Evolutionary conservation across 2,888 invertebrate genomes (phyloP).

Genomic region (Eristalis arbustorum): DNA sequence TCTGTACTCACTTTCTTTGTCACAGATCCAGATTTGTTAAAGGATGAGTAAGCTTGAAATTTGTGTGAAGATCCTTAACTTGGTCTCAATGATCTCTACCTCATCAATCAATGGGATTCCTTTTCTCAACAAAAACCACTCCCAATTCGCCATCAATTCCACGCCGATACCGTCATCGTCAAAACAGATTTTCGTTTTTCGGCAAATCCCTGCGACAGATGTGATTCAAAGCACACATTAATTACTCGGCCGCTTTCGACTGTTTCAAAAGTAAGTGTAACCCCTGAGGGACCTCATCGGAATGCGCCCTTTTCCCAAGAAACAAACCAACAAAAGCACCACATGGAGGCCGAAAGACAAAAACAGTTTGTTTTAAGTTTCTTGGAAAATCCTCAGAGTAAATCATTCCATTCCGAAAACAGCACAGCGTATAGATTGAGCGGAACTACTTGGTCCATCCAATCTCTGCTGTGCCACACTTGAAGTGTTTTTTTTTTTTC

Average conservation of each 20-base stretch:
- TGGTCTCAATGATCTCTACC: no score
- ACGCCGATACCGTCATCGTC: not conserved
- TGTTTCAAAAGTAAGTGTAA: not conserved
- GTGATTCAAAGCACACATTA: not conserved
- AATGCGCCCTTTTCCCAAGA: slow-evolving; percentile 37
- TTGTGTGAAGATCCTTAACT: no score
- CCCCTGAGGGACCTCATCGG: not conserved
- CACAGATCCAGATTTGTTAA: no score
- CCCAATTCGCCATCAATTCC: not conserved
- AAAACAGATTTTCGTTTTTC: not conserved
- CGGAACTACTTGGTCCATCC: slow-evolving; percentile 22
- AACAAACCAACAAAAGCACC: not conserved
- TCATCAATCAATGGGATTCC: no score
- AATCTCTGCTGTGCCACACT: slow-evolving; percentile 8
- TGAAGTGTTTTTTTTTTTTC: not conserved
- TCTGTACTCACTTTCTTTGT: no score
- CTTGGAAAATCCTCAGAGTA: slow-evolving; percentile 16
- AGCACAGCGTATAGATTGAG: not conserved
- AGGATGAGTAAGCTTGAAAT: no score
- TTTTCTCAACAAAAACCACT: not conserved
- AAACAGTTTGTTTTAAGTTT: not conserved
- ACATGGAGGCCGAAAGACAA: not conserved
- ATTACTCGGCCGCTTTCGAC: not conserved
- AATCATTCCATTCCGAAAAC: slow-evolving; percentile 7
- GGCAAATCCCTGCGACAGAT: not conserved